phyloP scores from a whole-genome alignment of 2,113 vertebrate genomes.

The Pygoscelis antarcticus region DNA sequence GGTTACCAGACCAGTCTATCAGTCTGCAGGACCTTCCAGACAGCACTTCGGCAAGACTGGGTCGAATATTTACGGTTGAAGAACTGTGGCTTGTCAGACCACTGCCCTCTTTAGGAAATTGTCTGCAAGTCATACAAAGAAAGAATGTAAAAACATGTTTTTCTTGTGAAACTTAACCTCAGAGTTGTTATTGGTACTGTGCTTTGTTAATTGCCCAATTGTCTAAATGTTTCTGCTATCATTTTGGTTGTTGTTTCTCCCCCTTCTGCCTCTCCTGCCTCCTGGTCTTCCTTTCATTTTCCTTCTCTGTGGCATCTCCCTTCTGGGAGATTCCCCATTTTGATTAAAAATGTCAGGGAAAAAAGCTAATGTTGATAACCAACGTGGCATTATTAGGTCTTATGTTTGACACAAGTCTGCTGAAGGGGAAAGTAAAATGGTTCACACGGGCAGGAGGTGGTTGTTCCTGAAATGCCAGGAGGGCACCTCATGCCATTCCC shows the following conservation, averaged over 20 bases:
- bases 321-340: background rate
- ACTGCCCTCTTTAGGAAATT: background rate
- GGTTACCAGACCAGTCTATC: background rate
- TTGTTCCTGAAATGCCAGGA: background rate
- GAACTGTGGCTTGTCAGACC: background rate
- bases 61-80: background rate
- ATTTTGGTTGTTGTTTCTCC: background rate
- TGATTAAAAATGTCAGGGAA: background rate
- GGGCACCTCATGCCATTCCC: background rate
- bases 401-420: background rate
- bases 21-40: background rate
- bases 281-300: background rate
- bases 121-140: background rate
- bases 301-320: background rate
- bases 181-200: fast-evolving
- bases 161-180: background rate
- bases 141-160: background rate
- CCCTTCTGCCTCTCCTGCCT: background rate
- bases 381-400: background rate
- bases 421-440: background rate
- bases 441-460: background rate
- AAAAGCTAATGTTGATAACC: background rate
- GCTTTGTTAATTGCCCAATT: background rate
- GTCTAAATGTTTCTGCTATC: background rate
- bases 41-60: background rate